Conservation (phyloP, 2,113 vertebrate species). For the Tetraodon nigroviridis region DNA sequence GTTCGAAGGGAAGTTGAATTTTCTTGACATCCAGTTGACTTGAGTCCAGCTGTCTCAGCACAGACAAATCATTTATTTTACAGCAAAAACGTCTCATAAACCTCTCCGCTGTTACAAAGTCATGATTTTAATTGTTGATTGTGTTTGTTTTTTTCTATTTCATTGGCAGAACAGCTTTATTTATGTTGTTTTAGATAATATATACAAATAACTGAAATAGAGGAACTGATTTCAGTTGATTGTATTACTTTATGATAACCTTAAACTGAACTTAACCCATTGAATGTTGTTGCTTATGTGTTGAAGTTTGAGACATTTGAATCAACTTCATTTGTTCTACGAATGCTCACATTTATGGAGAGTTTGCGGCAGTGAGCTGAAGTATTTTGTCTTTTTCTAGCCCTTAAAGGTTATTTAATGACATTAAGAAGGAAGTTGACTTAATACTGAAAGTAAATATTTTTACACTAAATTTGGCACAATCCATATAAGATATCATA, state of each 20-base stretch:
- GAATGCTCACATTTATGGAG: conserved; percentile 42
- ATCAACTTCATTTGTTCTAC: conserved; percentile 17
- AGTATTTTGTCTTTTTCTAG: conserved; percentile 48
- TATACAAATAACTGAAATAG: too few species aligned
- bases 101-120: background rate
- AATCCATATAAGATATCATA: too few species aligned
- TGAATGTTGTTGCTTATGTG: conserved; percentile 39
- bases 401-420: conserved; percentile 2
- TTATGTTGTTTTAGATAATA: too few species aligned
- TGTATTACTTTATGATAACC: conserved; percentile 26
- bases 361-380: conserved; percentile 38
- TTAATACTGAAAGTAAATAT: too few species aligned
- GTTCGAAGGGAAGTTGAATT: too few species aligned
- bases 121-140: too few species aligned
- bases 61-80: conserved; percentile 1
- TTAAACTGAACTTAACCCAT: conserved; percentile 29
- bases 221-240: too few species aligned
- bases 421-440: background rate
- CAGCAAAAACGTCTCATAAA: background rate
- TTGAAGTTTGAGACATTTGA: conserved; percentile 45
- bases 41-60: background rate
- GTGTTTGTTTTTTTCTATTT: too few species aligned
- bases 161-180: too few species aligned
- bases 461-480: too few species aligned
- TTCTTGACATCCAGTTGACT: too few species aligned